Conservation (phyloP, 2,113 vertebrate species). For the Macrotus californicus region DNA sequence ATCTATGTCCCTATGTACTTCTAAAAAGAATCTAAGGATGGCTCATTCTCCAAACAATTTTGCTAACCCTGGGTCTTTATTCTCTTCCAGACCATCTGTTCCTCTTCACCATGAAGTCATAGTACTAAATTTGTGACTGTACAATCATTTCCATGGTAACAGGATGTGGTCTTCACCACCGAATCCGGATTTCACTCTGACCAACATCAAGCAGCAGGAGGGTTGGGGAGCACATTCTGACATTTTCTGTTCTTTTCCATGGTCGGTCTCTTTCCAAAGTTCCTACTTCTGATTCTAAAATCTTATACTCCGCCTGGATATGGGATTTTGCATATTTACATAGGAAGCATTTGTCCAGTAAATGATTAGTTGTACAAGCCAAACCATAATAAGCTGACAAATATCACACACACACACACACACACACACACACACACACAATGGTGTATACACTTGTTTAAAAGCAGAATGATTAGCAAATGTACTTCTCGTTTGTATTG, state of each 20-base stretch:
- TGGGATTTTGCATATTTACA: constrained; percentile 17
- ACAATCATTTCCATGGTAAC: constrained; percentile 66
- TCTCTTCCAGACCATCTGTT: constrained; percentile 54
- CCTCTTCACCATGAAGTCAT: constrained; percentile 47
- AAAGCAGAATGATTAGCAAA: constrained; percentile 4
- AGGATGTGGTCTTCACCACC: constrained; percentile 27
- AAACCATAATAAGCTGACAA: not conserved
- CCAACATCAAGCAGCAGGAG: not conserved
- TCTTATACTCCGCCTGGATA: not conserved
- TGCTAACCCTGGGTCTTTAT: constrained; percentile 16
- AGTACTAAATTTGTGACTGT: constrained; percentile 57
- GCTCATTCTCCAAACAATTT: not conserved
- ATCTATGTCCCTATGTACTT: not conserved
- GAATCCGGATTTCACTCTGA: constrained; percentile 39
- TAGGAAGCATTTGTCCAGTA: not conserved
- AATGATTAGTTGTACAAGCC: not conserved
- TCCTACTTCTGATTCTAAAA: constrained; percentile 34
- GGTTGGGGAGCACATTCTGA: not conserved
- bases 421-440: not conserved
- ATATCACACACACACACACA: not conserved
- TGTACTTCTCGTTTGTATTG: not conserved
- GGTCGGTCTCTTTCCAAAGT: constrained; percentile 19
- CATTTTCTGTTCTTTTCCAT: constrained; percentile 24
- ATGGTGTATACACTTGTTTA: not conserved
- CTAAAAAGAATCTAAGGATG: not conserved